Conservation (phyloP, 1,140 invertebrate genomes). For the Chironomus striatipennis region DNA sequence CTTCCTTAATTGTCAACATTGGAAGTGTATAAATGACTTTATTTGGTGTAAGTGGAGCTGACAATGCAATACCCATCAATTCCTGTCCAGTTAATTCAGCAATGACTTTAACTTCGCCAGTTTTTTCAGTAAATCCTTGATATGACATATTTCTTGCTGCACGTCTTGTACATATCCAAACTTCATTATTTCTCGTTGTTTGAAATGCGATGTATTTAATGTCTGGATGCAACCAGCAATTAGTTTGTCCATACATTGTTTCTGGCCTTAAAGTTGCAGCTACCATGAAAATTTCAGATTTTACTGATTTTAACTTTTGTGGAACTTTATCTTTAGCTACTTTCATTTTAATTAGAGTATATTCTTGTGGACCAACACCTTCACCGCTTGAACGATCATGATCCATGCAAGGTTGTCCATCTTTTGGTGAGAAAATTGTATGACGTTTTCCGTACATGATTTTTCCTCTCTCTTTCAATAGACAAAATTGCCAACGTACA, state of each 20-base stretch:
- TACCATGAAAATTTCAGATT: constrained; percentile 62
- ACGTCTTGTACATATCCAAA: constrained; percentile 81
- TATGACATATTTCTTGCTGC: constrained; percentile 93
- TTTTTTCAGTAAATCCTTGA: constrained; percentile 78
- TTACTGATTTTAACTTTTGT: constrained; percentile 56
- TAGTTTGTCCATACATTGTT: constrained; percentile 99
- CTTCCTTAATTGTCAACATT: constrained; percentile 96
- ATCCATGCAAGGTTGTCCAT: constrained; percentile 99
- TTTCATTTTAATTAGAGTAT: constrained; percentile 94
- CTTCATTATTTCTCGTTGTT: constrained; percentile 55
- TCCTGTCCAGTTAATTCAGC: constrained; percentile 64
- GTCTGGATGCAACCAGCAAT: constrained; percentile 96
- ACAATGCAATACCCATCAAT: constrained; percentile 69
- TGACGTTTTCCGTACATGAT: constrained; percentile 96
- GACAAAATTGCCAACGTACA: constrained; percentile 91
- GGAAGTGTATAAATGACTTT: constrained; percentile 87
- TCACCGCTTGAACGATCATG: constrained; percentile 94
- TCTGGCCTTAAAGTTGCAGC: constrained; percentile 97
- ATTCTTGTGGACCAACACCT: constrained; percentile 96
- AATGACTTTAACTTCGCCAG: constrained; percentile 69
- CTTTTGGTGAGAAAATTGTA: constrained; percentile 93
- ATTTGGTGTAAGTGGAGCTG: constrained; percentile 75
- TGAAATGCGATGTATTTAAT: constrained; percentile 86
- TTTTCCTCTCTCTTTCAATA: constrained; percentile 80
- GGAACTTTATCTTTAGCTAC: constrained; percentile 62